Base-by-base conservation (phyloP, 2,113 vertebrate genomes). In the Todiramphus chloris region DNA sequence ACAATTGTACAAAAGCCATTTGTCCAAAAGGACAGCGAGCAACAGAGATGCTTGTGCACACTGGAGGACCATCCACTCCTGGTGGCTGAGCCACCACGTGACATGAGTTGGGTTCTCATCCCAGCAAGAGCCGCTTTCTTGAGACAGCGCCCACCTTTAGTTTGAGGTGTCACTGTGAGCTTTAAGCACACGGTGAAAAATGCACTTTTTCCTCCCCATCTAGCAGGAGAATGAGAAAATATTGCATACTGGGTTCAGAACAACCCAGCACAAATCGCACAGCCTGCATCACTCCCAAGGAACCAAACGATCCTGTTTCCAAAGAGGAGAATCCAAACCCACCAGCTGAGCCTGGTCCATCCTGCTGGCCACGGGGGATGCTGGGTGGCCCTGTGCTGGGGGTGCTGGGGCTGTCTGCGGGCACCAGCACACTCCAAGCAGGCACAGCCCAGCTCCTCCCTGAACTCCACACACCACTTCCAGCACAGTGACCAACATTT, bases 11-110 rank as follows among this genome's bases (percentile, higher is more conserved):
- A 27, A 16, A 53, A 51, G 0, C 83, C 79, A n/a, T n/a, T n/a
- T n/a, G n/a, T n/a, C n/a, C n/a, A n/a, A n/a, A 1, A 0, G 6
- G 41, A 6, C 1, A 12, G 24, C 3, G 18, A 37, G 24, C 56
- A 44, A 12, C 0, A 3, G 21, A 55, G 28, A 28, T 0, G 5
- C 13, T 24, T 2, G 1, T 11, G 48, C n/a, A 6, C 3, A 1
- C n/a, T 2, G 16, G 16, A 24, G n/a, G 31, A 35, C 9, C 7
- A 15, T 33, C 9, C 5, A 0, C 33, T n/a, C 10, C 27, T 20
- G 58, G 31, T 24, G 63, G 13, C 2, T 5, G 16, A 19, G 35
- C 30, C n/a, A 16, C 62, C n/a, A 0, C 0, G 10, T 3, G 43
- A 5, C 10, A 6, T 0, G 0, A 3, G 1, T 5, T 6, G 11